Conservation (phyloP, 2,797 vertebrate species). For the Betta splendens region DNA sequence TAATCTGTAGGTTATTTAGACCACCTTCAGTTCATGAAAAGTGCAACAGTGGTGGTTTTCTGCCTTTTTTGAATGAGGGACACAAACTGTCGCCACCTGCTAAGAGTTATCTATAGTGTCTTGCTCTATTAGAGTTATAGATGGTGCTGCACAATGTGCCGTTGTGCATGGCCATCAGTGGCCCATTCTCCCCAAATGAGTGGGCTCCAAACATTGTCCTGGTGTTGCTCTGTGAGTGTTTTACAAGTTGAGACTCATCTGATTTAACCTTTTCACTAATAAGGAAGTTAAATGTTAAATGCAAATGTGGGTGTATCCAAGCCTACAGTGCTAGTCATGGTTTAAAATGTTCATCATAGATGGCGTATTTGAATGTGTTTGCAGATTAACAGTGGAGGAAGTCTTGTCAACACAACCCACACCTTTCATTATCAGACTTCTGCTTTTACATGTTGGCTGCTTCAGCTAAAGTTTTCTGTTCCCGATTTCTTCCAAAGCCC, state of each 20-base stretch:
- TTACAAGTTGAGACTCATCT: neutral
- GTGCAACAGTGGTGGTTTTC: no score
- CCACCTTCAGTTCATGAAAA: no score
- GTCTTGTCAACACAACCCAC: conserved; percentile 2
- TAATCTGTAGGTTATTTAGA: no score
- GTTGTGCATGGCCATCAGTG: no score
- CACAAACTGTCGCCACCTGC: no score
- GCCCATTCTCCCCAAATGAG: no score
- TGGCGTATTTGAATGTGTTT: neutral
- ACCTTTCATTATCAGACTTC: conserved; percentile 17
- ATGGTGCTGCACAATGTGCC: no score
- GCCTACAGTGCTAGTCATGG: neutral
- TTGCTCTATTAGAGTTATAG: no score
- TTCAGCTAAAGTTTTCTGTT: conserved; percentile 10
- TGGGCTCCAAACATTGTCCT: no score
- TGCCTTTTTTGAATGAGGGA: no score
- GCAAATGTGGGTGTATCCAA: neutral
- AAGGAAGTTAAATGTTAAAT: conserved; percentile 34
- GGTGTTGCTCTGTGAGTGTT: neutral
- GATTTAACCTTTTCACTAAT: neutral
- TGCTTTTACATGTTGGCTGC: conserved; percentile 15
- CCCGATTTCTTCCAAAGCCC: neutral
- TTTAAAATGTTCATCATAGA: neutral
- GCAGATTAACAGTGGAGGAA: conserved; percentile 24
- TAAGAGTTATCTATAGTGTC: no score